Evolutionary conservation across 2,888 invertebrate species (phyloP).

Genomic region (Blastobasis lacticolella): DNA sequence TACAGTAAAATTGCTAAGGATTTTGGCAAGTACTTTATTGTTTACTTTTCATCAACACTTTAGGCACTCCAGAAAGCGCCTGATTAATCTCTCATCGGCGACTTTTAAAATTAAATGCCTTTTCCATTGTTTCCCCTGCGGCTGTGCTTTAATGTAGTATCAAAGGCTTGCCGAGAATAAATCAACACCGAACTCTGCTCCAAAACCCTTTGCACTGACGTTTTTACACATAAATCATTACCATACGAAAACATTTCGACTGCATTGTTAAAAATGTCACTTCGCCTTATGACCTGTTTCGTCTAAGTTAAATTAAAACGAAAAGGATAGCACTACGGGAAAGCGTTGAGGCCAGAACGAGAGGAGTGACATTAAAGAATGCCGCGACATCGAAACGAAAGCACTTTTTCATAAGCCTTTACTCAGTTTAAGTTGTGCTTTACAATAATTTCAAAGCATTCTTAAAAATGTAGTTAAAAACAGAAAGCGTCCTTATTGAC

Average conservation of each 20-base stretch:
- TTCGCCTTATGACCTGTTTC: constrained; percentile 69
- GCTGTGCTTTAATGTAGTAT: constrained; percentile 36
- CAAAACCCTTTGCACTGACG: constrained; percentile 51
- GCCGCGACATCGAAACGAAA: constrained; percentile 33
- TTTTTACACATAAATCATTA: constrained; percentile 71
- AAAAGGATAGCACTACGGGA: constrained; percentile 38
- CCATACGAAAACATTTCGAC: constrained; percentile 71
- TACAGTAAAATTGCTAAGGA: no score
- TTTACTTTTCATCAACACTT: no score
- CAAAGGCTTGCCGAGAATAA: constrained; percentile 46
- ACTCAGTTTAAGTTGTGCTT: no score
- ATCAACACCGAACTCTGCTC: constrained; percentile 47
- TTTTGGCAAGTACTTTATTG: no score
- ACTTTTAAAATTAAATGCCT: constrained; percentile 27
- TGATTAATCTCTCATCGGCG: no score
- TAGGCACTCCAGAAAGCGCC: no score
- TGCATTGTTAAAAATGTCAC: constrained; percentile 72
- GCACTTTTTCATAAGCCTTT: no score
- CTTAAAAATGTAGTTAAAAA: no score
- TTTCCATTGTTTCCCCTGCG: constrained; percentile 46
- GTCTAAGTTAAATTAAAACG: constrained; percentile 62
- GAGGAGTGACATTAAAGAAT: constrained; percentile 47
- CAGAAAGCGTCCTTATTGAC: no score
- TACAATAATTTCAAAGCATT: no score
- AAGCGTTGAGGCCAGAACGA: constrained; percentile 37